phyloP scores from a whole-genome alignment of 2,797 vertebrate species.

The Cyclura pinguis region DNA sequence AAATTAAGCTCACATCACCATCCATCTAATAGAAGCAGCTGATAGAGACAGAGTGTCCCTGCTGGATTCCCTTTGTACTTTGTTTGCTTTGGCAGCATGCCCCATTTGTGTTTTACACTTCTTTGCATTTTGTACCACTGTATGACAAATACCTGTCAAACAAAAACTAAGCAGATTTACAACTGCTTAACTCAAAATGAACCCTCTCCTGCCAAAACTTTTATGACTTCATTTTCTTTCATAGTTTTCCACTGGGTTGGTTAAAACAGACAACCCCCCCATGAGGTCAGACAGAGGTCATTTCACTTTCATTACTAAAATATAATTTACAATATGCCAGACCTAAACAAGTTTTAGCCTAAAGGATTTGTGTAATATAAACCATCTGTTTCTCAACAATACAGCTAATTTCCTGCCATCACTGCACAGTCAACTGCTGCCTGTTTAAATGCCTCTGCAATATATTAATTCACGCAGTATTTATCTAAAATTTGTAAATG shows the following conservation, averaged over 20 bases:
- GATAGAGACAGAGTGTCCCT: constrained; percentile 69
- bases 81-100: constrained; percentile 78
- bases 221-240: constrained; percentile 85
- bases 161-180: constrained; percentile 82
- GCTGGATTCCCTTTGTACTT: constrained; percentile 68
- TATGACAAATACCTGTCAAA: constrained; percentile 85
- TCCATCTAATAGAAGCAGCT: constrained; percentile 70
- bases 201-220: constrained; percentile 81
- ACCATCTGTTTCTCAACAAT: constrained; percentile 93
- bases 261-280: constrained; percentile 83
- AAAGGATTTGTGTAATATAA: constrained; percentile 90
- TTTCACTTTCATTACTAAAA: constrained; percentile 87
- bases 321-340: constrained; percentile 90
- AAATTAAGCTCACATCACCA: constrained; percentile 65
- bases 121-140: constrained; percentile 77
- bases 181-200: constrained; percentile 77
- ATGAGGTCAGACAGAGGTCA: constrained; percentile 87
- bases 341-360: constrained; percentile 88
- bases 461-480: constrained; percentile 59
- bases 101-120: constrained; percentile 81
- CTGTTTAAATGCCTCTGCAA: constrained; percentile 75
- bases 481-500: constrained; percentile 74
- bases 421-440: constrained; percentile 79
- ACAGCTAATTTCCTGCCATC: constrained; percentile 85
- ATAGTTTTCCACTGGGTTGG: constrained; percentile 78